Base-by-base conservation (phyloP, 2,113 vertebrate species). In the Chrysochloris asiatica region DNA sequence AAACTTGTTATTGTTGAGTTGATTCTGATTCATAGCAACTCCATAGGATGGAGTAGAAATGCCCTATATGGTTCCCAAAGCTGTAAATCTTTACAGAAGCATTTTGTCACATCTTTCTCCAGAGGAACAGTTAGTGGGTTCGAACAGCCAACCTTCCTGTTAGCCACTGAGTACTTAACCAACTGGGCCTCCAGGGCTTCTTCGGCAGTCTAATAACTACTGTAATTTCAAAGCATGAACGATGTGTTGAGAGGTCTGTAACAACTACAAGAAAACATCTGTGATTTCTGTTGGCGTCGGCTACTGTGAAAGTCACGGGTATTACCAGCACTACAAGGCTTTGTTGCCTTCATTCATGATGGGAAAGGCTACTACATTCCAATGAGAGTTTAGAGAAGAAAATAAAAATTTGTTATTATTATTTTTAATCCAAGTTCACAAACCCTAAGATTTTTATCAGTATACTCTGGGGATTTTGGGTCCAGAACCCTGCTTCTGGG, bases 351-450 rank as follows among this genome's bases (percentile, higher is more conserved):
- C 3, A 6, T 36, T 59, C 22, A 33, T 54, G 50, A 78, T 6
- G 38, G 13, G 75, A n/a, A n/a, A 69, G 86, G 63, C 8, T 22
- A 30, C 38, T 84, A 30, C 8, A 13, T n/a, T 81, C 65, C 48
- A 75, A 36, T 50, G 33, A 61, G 16, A 85, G n/a, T 56, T 65
- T 93, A 69, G 41, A 8, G 24, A 52, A 24, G 56, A 45, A 91
- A 88, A 84, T 61, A 50, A 88, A 91, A 43, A n/a, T n/a, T 65
- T 36, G 9, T 22, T 21, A 21, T 77, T 73, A n/a, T 13, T 22
- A 56, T 52, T 73, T 90, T 84, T 59, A 50, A 88, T 71, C 43
- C 71, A 75, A 86, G 13, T 88, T 90, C 89, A n/a, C 16, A 33
- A 43, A 88, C 17, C 28, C 41, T 30, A 73, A 65, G 82, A 86